Evolutionary conservation across 1,140 invertebrate species (phyloP).

Genomic region (Cylas formicarius): DNA sequence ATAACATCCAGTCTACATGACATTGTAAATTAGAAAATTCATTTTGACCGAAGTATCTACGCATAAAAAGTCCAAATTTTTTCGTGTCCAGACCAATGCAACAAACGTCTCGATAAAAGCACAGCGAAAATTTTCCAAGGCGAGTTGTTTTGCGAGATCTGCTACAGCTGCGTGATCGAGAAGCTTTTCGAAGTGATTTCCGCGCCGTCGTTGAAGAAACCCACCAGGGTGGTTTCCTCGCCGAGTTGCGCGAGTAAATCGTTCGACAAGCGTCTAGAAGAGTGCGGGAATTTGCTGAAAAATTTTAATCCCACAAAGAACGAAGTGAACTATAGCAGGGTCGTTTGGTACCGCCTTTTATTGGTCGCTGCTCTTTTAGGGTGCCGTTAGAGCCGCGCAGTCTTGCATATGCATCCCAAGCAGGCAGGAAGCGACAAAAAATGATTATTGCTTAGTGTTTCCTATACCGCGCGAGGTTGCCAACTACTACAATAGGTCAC

Average conservation of each 20-base stretch:
- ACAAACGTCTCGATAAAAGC: slow-evolving; percentile 36
- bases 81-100: slow-evolving; percentile 35
- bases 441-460: slow-evolving; percentile 22
- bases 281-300: background rate
- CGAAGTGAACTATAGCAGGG: slow-evolving; percentile 10
- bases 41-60: too few species aligned
- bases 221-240: slow-evolving; percentile 24
- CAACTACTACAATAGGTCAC: slow-evolving; percentile 34
- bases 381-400: slow-evolving; percentile 14
- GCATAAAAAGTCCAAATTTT: slow-evolving; percentile 7
- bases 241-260: slow-evolving; percentile 23
- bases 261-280: slow-evolving; percentile 7
- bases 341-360: slow-evolving; percentile 6
- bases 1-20: too few species aligned
- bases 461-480: slow-evolving; percentile 32
- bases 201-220: slow-evolving; percentile 12
- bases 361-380: background rate
- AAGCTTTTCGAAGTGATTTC: slow-evolving; percentile 20
- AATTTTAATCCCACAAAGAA: slow-evolving; percentile 14
- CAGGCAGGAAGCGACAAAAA: slow-evolving; percentile 9
- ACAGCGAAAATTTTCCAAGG: slow-evolving; percentile 37
- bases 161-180: slow-evolving; percentile 18
- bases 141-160: slow-evolving; percentile 39
- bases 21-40: too few species aligned
- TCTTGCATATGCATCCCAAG: slow-evolving; percentile 26